phyloP scores from a whole-genome alignment of 2,797 vertebrate species.

The Manis javanica region DNA sequence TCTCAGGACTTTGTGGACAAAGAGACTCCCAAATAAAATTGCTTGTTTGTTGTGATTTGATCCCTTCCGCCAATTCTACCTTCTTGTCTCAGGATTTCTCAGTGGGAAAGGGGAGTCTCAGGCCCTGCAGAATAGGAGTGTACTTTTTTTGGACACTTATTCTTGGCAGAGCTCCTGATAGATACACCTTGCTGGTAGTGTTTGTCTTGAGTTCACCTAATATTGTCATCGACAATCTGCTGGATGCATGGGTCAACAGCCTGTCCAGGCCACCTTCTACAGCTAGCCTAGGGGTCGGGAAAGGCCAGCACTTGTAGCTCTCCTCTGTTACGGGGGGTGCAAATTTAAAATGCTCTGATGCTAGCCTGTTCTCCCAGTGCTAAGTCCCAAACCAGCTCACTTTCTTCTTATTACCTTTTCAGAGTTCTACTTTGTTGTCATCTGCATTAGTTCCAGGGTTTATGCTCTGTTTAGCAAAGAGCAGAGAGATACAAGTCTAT shows the following conservation, averaged over 20 bases:
- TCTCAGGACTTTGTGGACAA: background rate
- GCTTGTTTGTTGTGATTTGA: background rate
- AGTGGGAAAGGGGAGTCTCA: background rate
- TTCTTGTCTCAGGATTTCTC: background rate
- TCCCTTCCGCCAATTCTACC: background rate
- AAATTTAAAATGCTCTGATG: background rate
- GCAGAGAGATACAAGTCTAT: background rate
- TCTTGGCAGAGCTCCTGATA: background rate
- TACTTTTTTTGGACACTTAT: background rate
- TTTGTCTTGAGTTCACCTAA: background rate
- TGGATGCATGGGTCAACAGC: background rate
- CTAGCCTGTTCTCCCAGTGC: background rate
- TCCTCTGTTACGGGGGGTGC: background rate
- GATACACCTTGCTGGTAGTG: accelerated
- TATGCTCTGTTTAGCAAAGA: background rate
- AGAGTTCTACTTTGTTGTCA: background rate
- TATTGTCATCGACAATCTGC: background rate
- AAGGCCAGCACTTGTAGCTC: background rate
- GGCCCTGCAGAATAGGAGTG: background rate
- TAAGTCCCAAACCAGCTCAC: background rate
- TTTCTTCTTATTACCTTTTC: background rate
- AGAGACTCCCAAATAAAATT: background rate
- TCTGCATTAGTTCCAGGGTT: background rate
- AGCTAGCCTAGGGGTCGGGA: background rate
- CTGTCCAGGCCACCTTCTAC: background rate